Base-by-base conservation (phyloP, 2,888 invertebrate genomes). In the Cynaeus angustus region DNA sequence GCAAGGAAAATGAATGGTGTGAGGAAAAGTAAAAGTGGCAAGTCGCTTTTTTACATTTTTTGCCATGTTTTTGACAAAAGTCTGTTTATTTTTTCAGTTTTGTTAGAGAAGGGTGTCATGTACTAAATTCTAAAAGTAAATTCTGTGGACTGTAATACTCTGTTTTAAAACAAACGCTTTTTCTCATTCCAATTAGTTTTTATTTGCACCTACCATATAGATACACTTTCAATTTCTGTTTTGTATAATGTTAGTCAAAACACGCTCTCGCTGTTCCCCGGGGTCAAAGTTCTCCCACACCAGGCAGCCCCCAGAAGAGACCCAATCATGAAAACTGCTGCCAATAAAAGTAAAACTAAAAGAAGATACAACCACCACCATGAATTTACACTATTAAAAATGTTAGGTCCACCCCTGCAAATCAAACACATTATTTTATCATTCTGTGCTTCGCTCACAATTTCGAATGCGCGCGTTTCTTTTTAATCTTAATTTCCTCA, bases 1-100 rank as follows among this genome's bases (percentile, higher is more conserved):
- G 96, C 80, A 96, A 95, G 83, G 96, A 97, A 83, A 97, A 97
- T 84, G 96, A 96, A 82, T 97, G 96, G 96, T 95, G 95, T 83
- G 95, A 95, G 84, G 95, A 95, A 79, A 94, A 95, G 85, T 95
- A 87, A 85, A 21, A 78, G 16, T 50, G 48, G 30, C 46, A 46
- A 53, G 37, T 37, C 48, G 48, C 28, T 28, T 46, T 46, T 10
- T 43, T 14, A 38, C 38, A 30, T 28, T 50, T 13, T 16, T 50
- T 50, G 50, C 50, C 50, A 50, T 50, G 28, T 50, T 50, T 1
- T 16, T 48, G 9, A 37, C 37, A 41, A 43, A 43, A 10, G 9
- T 50, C 28, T 50, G 10, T 46, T 9, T 46, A 50, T 43, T 56
- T 37, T 41, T 41, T 56, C 10, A 16, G 7, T 56, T 41, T 56